A percentile compares a stretch with the other conserved stretches of the same genome.
phyloP scores from a whole-genome alignment of 2,888 invertebrate genomes.

The Tribolium freemani region DNA sequence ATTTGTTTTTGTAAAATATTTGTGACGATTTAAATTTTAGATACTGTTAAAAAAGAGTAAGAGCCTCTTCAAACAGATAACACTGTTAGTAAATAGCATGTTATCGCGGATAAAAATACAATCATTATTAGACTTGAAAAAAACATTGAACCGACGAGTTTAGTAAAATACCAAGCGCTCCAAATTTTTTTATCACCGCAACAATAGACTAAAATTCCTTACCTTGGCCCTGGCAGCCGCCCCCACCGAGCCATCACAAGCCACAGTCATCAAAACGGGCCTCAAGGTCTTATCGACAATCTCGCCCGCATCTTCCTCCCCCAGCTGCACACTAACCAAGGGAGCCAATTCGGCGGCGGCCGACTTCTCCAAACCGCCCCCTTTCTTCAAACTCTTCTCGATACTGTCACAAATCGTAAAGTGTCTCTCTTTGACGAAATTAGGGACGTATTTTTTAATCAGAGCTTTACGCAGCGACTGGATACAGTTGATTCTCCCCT shows the following conservation, averaged over 20 bases:
- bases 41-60: no score
- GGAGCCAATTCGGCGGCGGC: constrained; percentile 87
- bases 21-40: no score
- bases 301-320: constrained; percentile 76
- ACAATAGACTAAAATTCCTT: neutral
- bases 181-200: no score
- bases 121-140: no score
- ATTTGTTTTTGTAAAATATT: no score
- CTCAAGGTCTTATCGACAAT: constrained; percentile 80
- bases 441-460: constrained; percentile 83
- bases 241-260: constrained; percentile 83
- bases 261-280: constrained; percentile 79
- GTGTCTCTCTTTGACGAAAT: constrained; percentile 79
- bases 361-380: constrained; percentile 85
- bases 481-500: constrained; percentile 82
- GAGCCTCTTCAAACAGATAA: no score
- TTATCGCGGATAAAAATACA: no score
- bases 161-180: no score
- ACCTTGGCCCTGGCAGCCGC: constrained; percentile 83
- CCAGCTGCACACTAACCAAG: constrained; percentile 87
- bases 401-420: constrained; percentile 87
- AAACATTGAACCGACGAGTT: no score
- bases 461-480: constrained; percentile 81
- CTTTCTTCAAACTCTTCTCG: constrained; percentile 85
- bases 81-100: no score